These are phyloP conservation scores for Sinocyclocheilus anshuiensis DNA, from an alignment of 2,113 vertebrate species.

Conservation along the genomic window DNA sequence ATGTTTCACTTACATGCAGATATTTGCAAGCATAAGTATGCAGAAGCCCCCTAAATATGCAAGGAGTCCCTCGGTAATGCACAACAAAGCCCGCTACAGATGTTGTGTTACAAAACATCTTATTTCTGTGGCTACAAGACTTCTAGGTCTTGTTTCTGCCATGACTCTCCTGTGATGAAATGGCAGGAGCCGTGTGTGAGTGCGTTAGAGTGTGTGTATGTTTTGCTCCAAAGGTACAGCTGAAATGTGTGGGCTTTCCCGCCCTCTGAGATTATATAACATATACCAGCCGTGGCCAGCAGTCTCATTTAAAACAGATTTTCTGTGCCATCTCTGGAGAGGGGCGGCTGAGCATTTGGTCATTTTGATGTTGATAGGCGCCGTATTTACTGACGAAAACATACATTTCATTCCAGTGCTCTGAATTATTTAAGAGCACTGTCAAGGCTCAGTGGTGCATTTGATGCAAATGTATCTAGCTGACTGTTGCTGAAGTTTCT, in stretches of 20 bases:
- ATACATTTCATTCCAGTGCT: constrained; percentile 18
- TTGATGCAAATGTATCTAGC: constrained; percentile 7
- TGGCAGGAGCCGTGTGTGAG: constrained; percentile 38
- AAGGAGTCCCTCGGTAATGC: background rate
- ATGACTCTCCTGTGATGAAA: constrained; percentile 54
- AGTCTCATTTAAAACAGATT: constrained; percentile 59
- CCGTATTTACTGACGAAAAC: constrained; percentile 9
- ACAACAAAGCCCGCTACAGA: constrained; percentile 1
- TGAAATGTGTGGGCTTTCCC: constrained; percentile 61
- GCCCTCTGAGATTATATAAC: constrained; percentile 60
- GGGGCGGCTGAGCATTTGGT: constrained; percentile 19
- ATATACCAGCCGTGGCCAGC: constrained; percentile 50
- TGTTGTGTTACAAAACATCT: constrained; percentile 43
- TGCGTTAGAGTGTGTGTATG: constrained; percentile 31
- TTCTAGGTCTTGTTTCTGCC: constrained; percentile 38
- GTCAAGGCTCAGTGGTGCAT: background rate
- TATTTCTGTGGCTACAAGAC: constrained; percentile 30
- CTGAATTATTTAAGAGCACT: constrained; percentile 26
- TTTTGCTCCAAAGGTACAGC: constrained; percentile 51
- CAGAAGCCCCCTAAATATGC: constrained; percentile 28
- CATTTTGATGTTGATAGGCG: constrained; percentile 26
- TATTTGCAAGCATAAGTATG: constrained; percentile 27
- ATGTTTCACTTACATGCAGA: constrained; percentile 6
- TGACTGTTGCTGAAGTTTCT: background rate
- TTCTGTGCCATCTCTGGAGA: constrained; percentile 46